phyloP scores from a whole-genome alignment of 1,140 invertebrate genomes.

The Drosophila bocki region DNA sequence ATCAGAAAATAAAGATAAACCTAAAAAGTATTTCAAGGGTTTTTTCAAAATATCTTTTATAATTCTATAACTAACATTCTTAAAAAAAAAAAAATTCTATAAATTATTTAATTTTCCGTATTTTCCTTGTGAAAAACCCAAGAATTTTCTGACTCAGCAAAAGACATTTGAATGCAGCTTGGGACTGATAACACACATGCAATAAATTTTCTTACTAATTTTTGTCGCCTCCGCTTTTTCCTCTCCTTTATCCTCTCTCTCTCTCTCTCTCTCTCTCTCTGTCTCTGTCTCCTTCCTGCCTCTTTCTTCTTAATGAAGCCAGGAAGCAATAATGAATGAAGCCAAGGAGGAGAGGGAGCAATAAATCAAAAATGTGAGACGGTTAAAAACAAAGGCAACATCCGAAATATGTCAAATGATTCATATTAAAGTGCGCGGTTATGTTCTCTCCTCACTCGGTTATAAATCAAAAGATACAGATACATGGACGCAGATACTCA shows the following conservation, averaged over 20 bases:
- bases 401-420: conserved; percentile 78
- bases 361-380: conserved; percentile 71
- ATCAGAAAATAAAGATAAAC: not conserved
- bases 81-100: no score
- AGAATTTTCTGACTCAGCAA: conserved; percentile 13
- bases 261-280: not conserved
- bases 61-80: not conserved
- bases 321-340: conserved; percentile 21
- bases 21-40: no score
- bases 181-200: conserved; percentile 52
- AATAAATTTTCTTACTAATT: conserved; percentile 79
- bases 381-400: conserved; percentile 65
- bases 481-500: conserved; percentile 10
- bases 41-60: not conserved
- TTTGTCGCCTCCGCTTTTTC: conserved; percentile 62
- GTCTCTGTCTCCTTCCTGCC: not conserved
- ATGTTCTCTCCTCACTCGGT: conserved; percentile 42
- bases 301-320: conserved; percentile 53
- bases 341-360: not conserved
- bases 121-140: not conserved
- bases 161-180: conserved; percentile 36
- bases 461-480: conserved; percentile 71
- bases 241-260: conserved; percentile 19
- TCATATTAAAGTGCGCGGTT: conserved; percentile 76
- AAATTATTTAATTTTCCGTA: not conserved